Evolutionary conservation across 2,888 invertebrate genomes (phyloP).

Genomic region (Caenorhabditis doughertyi): DNA sequence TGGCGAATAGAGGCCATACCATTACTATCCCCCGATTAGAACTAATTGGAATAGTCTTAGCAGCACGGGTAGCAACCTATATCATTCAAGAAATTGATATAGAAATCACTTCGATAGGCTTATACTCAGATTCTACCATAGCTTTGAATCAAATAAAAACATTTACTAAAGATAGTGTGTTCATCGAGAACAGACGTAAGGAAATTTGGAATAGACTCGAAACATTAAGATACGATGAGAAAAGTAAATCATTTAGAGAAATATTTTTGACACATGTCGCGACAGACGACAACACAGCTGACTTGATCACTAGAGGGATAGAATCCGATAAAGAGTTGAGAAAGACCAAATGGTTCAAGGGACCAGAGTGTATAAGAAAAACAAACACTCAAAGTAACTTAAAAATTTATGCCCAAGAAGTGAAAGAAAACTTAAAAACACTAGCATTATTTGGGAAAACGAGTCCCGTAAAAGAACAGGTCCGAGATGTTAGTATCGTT

Average conservation of each 20-base stretch:
- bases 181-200: conserved; percentile 12
- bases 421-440: no score
- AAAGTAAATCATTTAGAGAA: background rate
- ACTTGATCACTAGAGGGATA: conserved; percentile 27
- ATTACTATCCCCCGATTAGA: conserved; percentile 22
- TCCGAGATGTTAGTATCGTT: no score
- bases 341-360: conserved; percentile 25
- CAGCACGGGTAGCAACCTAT: background rate
- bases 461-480: no score
- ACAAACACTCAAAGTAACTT: no score
- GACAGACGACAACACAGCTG: conserved; percentile 36
- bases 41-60: conserved; percentile 23
- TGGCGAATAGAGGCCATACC: conserved; percentile 1
- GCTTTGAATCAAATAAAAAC: conserved; percentile 23
- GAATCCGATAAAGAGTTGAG: background rate
- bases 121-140: conserved; percentile 23
- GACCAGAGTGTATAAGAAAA: conserved; percentile 17
- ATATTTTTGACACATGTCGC: background rate
- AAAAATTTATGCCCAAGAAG: background rate
- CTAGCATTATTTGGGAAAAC: background rate
- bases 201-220: conserved; percentile 1
- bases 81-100: conserved; percentile 2
- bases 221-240: background rate
- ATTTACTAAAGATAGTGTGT: no score
- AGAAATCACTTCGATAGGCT: background rate